A percentile compares a stretch with the other conserved stretches of the same genome.
These are phyloP conservation scores for Galeruca laticollis DNA, from an alignment of 2,888 invertebrate genomes.

Conservation along the genomic window DNA sequence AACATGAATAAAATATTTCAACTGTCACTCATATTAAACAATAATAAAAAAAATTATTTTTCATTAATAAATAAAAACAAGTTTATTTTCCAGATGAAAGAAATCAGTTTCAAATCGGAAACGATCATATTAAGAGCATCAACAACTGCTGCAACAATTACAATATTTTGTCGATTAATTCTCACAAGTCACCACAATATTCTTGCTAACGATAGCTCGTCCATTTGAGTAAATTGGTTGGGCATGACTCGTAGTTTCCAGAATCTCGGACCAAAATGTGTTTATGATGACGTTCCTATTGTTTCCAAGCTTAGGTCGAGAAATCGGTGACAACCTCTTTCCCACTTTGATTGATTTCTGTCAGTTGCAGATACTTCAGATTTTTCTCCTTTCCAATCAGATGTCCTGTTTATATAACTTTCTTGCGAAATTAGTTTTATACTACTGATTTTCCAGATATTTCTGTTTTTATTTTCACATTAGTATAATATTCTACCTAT, in stretches of 20 bases:
- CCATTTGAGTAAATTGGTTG: slow-evolving; percentile 66
- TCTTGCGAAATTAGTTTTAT: background rate
- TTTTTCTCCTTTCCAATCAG: slow-evolving; percentile 55
- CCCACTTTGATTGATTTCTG: slow-evolving; percentile 55
- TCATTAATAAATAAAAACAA: too few species aligned
- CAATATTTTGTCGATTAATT: slow-evolving; percentile 68
- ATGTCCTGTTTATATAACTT: slow-evolving; percentile 4
- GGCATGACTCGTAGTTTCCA: slow-evolving; percentile 66
- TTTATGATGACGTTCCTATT: slow-evolving; percentile 67
- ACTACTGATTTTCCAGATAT: background rate
- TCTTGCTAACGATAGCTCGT: slow-evolving; percentile 65
- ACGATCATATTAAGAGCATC: slow-evolving; percentile 48
- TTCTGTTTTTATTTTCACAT: too few species aligned
- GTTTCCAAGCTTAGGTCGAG: slow-evolving; percentile 57
- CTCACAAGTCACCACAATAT: slow-evolving; percentile 66
- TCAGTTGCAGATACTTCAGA: slow-evolving; percentile 45
- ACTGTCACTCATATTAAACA: too few species aligned
- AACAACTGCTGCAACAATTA: slow-evolving; percentile 65
- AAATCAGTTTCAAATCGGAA: slow-evolving; percentile 37
- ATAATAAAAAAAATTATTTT: too few species aligned
- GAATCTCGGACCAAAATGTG: slow-evolving; percentile 64
- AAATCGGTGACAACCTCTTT: slow-evolving; percentile 55
- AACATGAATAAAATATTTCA: too few species aligned
- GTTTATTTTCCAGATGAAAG: background rate
- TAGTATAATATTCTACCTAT: too few species aligned